Evolutionary conservation across 2,113 vertebrate species (phyloP).

Genomic region (Urocitellus parryii): DNA sequence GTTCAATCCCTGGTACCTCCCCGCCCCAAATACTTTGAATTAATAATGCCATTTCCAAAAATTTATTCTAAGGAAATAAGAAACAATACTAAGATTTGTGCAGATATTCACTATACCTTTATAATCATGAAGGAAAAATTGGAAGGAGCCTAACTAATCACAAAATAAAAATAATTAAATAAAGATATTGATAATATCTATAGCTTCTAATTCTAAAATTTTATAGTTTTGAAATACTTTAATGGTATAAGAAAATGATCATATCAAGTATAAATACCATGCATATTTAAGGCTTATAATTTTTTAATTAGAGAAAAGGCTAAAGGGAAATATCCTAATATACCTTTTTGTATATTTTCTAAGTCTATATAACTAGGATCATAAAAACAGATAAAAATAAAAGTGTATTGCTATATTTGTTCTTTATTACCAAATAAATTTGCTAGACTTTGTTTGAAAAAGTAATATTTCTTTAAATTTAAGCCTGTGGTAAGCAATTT

Average conservation of each 20-base stretch:
- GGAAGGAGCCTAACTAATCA: not conserved
- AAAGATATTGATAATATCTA: not conserved
- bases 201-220: not conserved
- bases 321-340: conserved; percentile 13
- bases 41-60: not conserved
- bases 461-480: conserved; percentile 47
- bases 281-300: not conserved
- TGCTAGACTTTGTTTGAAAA: conserved; percentile 28
- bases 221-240: not conserved
- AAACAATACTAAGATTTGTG: not conserved
- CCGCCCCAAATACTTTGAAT: not conserved
- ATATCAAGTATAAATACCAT: not conserved
- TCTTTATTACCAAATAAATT: conserved; percentile 7
- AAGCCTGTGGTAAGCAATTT: not conserved
- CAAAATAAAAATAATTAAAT: not conserved
- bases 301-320: conserved; percentile 8
- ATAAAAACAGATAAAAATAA: not conserved
- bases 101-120: not conserved
- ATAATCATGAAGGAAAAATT: not conserved
- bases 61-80: not conserved
- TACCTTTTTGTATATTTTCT: not conserved
- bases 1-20: too few species aligned
- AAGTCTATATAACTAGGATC: not conserved
- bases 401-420: not conserved
- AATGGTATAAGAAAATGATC: not conserved